Percentiles rank a stretch among this genome's conserved stretches.
phyloP scores from a whole-genome alignment of 2,888 invertebrate genomes.

The Adela reaumurella region DNA sequence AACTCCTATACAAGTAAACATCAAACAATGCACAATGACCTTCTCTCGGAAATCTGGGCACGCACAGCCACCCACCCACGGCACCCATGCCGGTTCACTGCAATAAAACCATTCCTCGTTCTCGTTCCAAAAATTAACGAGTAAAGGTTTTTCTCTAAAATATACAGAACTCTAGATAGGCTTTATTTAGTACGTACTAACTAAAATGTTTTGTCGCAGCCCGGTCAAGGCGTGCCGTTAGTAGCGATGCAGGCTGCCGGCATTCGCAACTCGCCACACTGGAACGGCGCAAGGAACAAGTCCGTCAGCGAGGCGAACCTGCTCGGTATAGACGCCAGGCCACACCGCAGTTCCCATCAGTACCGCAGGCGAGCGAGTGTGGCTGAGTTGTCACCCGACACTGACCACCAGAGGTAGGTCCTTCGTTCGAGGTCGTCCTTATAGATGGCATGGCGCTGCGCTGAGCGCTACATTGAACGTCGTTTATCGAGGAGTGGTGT shows the following conservation, averaged over 20 bases:
- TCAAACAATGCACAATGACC: too few species aligned
- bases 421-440: background rate
- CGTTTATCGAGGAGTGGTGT: too few species aligned
- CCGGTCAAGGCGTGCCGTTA: slow-evolving; percentile 53
- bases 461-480: too few species aligned
- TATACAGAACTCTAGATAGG: too few species aligned
- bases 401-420: slow-evolving; percentile 52
- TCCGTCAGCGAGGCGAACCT: slow-evolving; percentile 88
- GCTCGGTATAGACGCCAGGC: slow-evolving; percentile 55
- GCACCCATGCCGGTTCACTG: too few species aligned
- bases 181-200: background rate
- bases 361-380: slow-evolving; percentile 55
- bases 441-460: too few species aligned
- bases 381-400: slow-evolving; percentile 54
- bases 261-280: slow-evolving; percentile 54
- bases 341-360: slow-evolving; percentile 30
- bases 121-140: too few species aligned
- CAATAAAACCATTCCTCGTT: too few species aligned
- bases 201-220: slow-evolving; percentile 19
- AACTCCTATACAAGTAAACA: too few species aligned
- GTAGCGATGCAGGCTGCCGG: slow-evolving; percentile 70
- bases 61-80: too few species aligned
- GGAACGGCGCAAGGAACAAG: slow-evolving; percentile 50
- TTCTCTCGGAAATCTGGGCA: too few species aligned
- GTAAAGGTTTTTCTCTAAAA: too few species aligned